These are phyloP conservation scores for Teleogryllus occipitalis DNA, from an alignment of 1,140 invertebrate genomes.

Conservation along the genomic window DNA sequence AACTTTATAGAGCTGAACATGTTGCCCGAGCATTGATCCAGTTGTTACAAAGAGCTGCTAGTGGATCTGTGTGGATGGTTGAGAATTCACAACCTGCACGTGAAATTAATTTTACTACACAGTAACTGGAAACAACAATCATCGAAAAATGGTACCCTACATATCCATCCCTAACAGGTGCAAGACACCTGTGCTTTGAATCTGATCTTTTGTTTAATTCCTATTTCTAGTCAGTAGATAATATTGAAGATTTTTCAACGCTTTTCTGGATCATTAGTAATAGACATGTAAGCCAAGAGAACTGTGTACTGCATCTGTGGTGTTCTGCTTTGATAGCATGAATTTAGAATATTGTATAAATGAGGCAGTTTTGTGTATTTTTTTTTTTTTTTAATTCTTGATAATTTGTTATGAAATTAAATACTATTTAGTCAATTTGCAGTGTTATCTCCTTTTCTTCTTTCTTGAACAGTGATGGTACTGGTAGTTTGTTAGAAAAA, in stretches of 20 bases:
- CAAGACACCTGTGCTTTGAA: background rate
- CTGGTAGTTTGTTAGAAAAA: too few species aligned
- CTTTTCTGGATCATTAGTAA: background rate
- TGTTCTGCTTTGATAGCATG: too few species aligned
- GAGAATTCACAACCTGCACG: constrained; percentile 54
- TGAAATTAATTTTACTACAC: constrained; percentile 37
- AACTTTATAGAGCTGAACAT: constrained; percentile 50
- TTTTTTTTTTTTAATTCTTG: too few species aligned
- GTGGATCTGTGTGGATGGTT: constrained; percentile 61
- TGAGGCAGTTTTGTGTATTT: too few species aligned
- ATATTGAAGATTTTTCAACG: background rate
- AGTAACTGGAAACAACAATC: background rate
- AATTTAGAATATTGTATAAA: too few species aligned
- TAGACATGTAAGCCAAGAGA: background rate
- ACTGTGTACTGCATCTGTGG: too few species aligned
- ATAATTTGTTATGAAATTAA: too few species aligned
- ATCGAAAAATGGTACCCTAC: background rate
- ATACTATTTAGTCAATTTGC: too few species aligned
- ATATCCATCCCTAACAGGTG: background rate
- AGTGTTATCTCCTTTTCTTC: too few species aligned
- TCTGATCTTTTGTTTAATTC: background rate
- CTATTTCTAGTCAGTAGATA: background rate
- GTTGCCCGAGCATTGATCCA: constrained; percentile 55
- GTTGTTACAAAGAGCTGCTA: constrained; percentile 52
- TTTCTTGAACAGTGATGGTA: too few species aligned